A percentile compares a stretch with the other conserved stretches of the same genome.
phyloP scores from a whole-genome alignment of 2,888 invertebrate species.

The Cephus nigrinus region DNA sequence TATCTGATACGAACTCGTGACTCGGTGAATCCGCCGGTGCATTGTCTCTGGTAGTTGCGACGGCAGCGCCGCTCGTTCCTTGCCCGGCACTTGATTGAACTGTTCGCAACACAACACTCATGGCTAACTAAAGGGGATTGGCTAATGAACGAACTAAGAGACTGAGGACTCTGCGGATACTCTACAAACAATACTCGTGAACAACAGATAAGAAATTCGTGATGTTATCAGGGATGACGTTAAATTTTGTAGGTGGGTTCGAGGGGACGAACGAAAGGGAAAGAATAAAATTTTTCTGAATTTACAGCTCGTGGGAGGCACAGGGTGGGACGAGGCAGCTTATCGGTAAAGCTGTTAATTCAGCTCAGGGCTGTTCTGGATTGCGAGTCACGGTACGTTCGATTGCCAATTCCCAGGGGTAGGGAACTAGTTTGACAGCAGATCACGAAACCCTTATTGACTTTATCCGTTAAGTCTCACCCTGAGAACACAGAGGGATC shows the following conservation, averaged over 20 bases:
- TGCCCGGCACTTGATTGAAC: constrained; percentile 50
- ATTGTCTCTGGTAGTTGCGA: constrained; percentile 29
- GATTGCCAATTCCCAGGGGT: background rate
- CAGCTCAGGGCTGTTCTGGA: background rate
- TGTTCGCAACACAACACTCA: constrained; percentile 57
- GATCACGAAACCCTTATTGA: constrained; percentile 4
- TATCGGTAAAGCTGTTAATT: background rate
- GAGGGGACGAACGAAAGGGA: background rate
- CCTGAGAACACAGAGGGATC: background rate
- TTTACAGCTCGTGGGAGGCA: background rate
- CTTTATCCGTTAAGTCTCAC: background rate
- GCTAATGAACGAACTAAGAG: background rate
- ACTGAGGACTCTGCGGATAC: background rate
- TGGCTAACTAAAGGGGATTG: constrained; percentile 44
- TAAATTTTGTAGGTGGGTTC: no score
- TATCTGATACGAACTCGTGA: constrained; percentile 83
- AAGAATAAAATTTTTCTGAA: background rate
- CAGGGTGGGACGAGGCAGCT: background rate
- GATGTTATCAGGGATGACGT: background rate
- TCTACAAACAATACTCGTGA: background rate
- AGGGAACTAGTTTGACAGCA: background rate
- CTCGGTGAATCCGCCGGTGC: constrained; percentile 54
- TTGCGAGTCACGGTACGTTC: background rate
- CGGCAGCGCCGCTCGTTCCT: constrained; percentile 31
- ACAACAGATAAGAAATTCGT: background rate